Evolutionary conservation across 2,888 invertebrate genomes (phyloP), one percentile per base, ranked within the genome.

Genomic region (Calephelis perditalis): DNA sequence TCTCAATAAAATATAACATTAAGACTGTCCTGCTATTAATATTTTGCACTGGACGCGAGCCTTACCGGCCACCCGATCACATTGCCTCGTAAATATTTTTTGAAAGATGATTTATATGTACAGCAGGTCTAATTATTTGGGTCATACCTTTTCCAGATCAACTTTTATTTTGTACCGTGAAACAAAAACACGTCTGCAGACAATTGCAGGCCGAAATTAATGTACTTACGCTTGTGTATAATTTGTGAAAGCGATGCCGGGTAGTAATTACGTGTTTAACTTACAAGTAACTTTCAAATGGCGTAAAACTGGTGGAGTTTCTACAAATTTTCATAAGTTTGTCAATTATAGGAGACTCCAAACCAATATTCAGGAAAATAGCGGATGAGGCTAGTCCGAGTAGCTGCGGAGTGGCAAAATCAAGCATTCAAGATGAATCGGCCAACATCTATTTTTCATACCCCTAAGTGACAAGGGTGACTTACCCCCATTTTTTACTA

Each of bases 91-190:
- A 86, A 85, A 86, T 83, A 81, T 81, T 76, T 78, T 79, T 78
- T 73, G 75, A 75, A 73, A 76, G 75, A 86, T 86, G 84, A 86
- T 86, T 86, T 85, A 86, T 84, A 73, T 72, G 72, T 73, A 75
- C 76, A 76, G 72, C 74, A 71, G 75, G 79, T 81, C 83, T 84
- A 84, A 86, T 86, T 86, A 86, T 86, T 83, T 81, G 74, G 85
- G 81, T 78, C 84, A 79, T 74, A 73, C 76, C 68, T 78, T 76
- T 77, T 77, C 69, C 69, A 81, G 79, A 82, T 80, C 79, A 73
- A 73, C 74, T 78, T 82, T 81, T 80, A 78, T 68, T 65, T 62
- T 63, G 58, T 65, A 58, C 65, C 59, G 63, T 56, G 63, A 66
- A 68, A 68, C 67, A 52, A 58, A 65, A 68, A 70, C 69, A 63